Conservation (phyloP, 2,888 invertebrate genomes). For the Xiphydria camelus region DNA sequence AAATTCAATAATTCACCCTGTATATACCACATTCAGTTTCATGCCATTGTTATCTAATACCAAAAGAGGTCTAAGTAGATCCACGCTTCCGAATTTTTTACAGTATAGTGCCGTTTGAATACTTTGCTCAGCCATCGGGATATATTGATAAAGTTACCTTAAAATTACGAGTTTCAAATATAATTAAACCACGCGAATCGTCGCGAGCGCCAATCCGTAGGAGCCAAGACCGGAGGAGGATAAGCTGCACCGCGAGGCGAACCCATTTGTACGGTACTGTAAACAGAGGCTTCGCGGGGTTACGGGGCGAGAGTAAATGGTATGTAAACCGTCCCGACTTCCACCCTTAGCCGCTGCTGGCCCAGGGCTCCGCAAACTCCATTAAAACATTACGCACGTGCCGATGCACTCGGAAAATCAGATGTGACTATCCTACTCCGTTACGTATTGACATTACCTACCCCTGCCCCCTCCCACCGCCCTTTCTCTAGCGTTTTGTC, state of each 20-base stretch:
- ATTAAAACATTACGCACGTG: slow-evolving; percentile 59
- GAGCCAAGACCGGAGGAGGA: background rate
- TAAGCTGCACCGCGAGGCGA: slow-evolving; percentile 42
- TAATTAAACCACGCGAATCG: too few relatives aligned
- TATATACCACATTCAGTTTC: too few relatives aligned
- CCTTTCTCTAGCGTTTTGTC: too few relatives aligned
- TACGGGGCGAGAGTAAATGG: slow-evolving; percentile 56
- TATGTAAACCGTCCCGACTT: slow-evolving; percentile 55
- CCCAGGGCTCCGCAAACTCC: slow-evolving; percentile 55
- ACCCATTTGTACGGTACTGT: slow-evolving; percentile 53
- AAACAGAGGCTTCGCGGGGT: slow-evolving; percentile 42
- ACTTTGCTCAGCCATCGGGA: too few relatives aligned
- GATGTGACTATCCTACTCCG: slow-evolving; percentile 45
- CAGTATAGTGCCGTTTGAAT: too few relatives aligned
- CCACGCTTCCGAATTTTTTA: too few relatives aligned
- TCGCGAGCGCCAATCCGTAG: too few relatives aligned
- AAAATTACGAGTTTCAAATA: too few relatives aligned
- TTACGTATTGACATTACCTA: slow-evolving; percentile 39
- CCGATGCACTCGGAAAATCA: slow-evolving; percentile 58
- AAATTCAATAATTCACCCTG: too few relatives aligned
- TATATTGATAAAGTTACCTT: too few relatives aligned
- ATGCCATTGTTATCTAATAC: too few relatives aligned
- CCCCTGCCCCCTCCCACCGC: slow-evolving; percentile 15
- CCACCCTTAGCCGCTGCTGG: slow-evolving; percentile 46
- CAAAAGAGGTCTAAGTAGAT: too few relatives aligned